Evolutionary conservation across 1,140 invertebrate species (phyloP).

Genomic region (Yoshiicerus persimilis): DNA sequence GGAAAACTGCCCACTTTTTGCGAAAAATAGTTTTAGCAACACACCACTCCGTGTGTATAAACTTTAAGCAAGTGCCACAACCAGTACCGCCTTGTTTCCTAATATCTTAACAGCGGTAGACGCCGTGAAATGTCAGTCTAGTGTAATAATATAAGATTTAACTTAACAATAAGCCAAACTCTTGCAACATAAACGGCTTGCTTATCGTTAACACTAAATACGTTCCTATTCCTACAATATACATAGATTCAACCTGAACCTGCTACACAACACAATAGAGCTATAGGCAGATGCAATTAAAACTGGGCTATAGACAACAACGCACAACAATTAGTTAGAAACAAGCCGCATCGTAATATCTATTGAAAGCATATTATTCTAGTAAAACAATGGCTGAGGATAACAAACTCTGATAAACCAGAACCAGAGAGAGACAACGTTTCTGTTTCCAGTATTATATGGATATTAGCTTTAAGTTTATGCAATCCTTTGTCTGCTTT

Average conservation of each 20-base stretch:
- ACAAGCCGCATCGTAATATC: neutral
- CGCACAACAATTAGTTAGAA: neutral
- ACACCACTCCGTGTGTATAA: neutral
- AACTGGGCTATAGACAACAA: neutral
- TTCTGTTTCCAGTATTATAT: neutral
- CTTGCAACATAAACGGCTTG: neutral
- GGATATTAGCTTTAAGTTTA: neutral
- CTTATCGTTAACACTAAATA: neutral
- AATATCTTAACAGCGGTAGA: neutral
- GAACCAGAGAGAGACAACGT: neutral
- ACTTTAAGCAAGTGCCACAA: neutral
- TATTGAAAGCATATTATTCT: neutral
- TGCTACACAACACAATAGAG: no score
- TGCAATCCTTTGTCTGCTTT: neutral
- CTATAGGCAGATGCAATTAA: neutral
- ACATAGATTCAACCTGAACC: no score
- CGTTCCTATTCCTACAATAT: no score
- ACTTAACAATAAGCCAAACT: neutral
- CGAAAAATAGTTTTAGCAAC: neutral
- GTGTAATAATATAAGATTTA: neutral
- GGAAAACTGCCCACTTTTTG: slow-evolving; percentile 2
- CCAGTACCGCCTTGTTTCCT: neutral
- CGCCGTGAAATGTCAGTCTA: neutral
- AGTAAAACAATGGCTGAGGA: neutral
- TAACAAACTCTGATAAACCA: neutral